phyloP scores from a whole-genome alignment of 1,140 invertebrate genomes.

The Monochamus saltuarius region DNA sequence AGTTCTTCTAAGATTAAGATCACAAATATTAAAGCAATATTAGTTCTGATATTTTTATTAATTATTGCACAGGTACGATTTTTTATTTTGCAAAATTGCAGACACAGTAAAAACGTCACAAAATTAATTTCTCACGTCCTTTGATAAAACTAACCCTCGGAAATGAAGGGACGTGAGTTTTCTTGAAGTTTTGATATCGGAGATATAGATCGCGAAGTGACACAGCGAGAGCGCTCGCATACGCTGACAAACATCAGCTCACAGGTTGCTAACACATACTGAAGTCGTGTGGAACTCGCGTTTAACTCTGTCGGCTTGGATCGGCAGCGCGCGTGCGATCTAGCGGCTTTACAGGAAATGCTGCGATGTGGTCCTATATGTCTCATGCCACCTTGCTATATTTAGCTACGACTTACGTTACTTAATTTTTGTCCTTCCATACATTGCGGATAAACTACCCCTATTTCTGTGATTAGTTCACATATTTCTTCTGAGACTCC shows the following conservation, averaged over 20 bases:
- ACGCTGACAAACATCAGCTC: constrained; percentile 40
- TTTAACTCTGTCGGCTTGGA: constrained; percentile 39
- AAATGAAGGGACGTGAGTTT: background rate
- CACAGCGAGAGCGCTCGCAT: constrained; percentile 32
- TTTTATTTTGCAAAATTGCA: constrained; percentile 1
- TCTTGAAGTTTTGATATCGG: background rate
- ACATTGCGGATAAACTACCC: background rate
- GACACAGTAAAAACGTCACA: too few relatives aligned
- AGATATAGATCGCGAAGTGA: constrained; percentile 39
- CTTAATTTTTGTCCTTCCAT: background rate
- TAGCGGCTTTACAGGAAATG: constrained; percentile 42
- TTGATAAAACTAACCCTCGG: background rate
- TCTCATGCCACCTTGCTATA: background rate
- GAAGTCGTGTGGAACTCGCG: constrained; percentile 41
- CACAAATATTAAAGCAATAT: too few relatives aligned
- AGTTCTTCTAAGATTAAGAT: too few relatives aligned
- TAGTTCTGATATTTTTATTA: background rate
- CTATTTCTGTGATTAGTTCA: constrained; percentile 1
- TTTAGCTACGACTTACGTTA: constrained; percentile 24
- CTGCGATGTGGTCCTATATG: constrained; percentile 12
- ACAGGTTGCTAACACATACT: constrained; percentile 49
- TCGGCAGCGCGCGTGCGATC: constrained; percentile 51
- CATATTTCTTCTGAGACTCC: background rate
- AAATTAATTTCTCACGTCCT: background rate
- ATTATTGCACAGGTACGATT: background rate